These are phyloP conservation scores for Furcula furcula DNA, from an alignment of 2,888 invertebrate genomes.

Conservation along the genomic window DNA sequence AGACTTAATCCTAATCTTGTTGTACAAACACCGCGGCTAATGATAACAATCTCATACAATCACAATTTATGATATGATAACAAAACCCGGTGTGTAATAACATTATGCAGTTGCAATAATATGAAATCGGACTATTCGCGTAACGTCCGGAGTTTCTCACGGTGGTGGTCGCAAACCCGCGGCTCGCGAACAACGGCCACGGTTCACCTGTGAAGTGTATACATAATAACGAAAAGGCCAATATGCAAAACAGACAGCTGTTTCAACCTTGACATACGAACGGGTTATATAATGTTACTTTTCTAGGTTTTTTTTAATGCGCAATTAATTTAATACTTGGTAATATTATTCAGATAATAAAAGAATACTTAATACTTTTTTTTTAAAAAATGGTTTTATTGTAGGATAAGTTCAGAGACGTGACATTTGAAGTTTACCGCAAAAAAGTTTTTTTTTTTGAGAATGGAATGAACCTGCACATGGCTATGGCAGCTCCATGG, in stretches of 20 bases:
- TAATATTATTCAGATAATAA: too few relatives aligned
- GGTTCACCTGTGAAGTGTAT: too few relatives aligned
- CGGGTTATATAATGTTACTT: slow-evolving; percentile 21
- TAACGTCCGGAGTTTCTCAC: slow-evolving; percentile 61
- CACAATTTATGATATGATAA: slow-evolving; percentile 20
- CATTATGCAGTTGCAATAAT: slow-evolving; percentile 20
- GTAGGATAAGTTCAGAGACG: too few relatives aligned
- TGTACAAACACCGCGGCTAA: slow-evolving; percentile 14
- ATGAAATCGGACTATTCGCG: slow-evolving; percentile 32
- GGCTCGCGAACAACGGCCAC: too few relatives aligned
- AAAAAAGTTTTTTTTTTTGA: too few relatives aligned
- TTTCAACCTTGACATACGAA: slow-evolving; percentile 68
- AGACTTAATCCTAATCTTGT: slow-evolving; percentile 22
- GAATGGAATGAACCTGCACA: too few relatives aligned
- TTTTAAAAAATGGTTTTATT: too few relatives aligned
- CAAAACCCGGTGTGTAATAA: slow-evolving; percentile 14
- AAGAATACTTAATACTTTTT: too few relatives aligned
- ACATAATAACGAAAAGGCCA: slow-evolving; percentile 62
- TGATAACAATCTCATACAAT: slow-evolving; percentile 25
- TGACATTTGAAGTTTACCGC: too few relatives aligned
- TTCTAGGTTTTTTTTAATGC: slow-evolving; percentile 18
- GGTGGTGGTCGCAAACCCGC: too few relatives aligned
- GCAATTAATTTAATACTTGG: too few relatives aligned
- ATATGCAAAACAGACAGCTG: slow-evolving; percentile 61
- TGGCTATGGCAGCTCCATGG: too few relatives aligned